phyloP scores from a whole-genome alignment of 2,888 invertebrate genomes.

The Seladonia tumulorum region DNA sequence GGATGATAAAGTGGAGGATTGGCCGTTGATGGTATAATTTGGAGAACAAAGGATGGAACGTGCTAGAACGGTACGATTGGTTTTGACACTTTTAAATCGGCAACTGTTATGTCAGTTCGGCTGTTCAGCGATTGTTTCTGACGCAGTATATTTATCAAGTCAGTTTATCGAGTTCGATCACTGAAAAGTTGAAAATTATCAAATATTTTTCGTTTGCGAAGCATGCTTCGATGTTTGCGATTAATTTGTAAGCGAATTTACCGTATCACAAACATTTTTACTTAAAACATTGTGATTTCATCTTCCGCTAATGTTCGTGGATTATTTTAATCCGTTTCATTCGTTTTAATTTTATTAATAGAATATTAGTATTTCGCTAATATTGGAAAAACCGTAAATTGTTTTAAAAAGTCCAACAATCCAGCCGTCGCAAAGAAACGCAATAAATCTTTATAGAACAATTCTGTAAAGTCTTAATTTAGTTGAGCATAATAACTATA shows the following conservation, averaged over 20 bases:
- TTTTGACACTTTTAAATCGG: background rate
- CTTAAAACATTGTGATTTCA: too few relatives aligned
- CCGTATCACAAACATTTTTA: background rate
- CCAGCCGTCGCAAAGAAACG: too few relatives aligned
- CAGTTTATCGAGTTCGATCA: background rate
- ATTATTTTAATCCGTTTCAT: too few relatives aligned
- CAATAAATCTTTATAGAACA: too few relatives aligned
- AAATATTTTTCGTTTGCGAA: background rate
- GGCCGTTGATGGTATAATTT: background rate
- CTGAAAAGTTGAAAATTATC: background rate
- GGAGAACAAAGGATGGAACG: background rate
- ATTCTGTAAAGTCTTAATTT: too few relatives aligned
- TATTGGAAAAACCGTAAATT: too few relatives aligned
- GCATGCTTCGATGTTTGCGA: background rate
- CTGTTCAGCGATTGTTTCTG: background rate
- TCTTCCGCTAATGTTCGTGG: too few relatives aligned
- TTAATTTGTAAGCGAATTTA: background rate
- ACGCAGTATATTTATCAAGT: too few relatives aligned
- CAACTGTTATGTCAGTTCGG: background rate
- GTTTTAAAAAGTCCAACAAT: too few relatives aligned
- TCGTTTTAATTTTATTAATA: too few relatives aligned
- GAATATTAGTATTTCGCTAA: too few relatives aligned
- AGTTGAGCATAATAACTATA: too few relatives aligned
- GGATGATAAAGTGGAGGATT: conserved; percentile 19
- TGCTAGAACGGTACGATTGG: background rate